Evolutionary conservation across 2,113 vertebrate genomes (phyloP).

Genomic region (Hemiprocne comata): DNA sequence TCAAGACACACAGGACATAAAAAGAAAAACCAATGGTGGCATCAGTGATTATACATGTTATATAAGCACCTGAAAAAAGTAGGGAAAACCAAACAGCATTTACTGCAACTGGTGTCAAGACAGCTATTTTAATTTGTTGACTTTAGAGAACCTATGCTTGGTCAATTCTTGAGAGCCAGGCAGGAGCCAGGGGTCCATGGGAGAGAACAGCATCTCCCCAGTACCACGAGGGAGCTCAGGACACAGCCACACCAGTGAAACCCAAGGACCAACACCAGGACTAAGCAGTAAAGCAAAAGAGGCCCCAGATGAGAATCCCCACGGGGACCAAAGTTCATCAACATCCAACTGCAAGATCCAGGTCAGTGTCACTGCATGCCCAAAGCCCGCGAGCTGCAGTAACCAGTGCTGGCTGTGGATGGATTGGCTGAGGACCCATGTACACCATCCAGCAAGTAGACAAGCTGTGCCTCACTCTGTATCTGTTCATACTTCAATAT

Average conservation of each 20-base stretch:
- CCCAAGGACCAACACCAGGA: background rate
- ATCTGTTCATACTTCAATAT: background rate
- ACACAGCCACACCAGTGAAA: background rate
- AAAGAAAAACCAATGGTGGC: background rate
- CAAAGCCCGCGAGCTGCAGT: rapidly evolving
- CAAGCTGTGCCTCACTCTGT: rapidly evolving
- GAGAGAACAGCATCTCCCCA: background rate
- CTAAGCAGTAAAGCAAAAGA: background rate
- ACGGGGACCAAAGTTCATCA: rapidly evolving
- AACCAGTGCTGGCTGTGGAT: background rate
- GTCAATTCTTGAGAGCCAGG: background rate
- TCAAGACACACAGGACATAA: background rate
- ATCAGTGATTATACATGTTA: background rate
- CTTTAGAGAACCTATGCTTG: background rate
- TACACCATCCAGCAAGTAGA: background rate
- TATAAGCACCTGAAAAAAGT: background rate
- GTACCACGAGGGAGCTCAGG: background rate
- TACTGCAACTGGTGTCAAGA: background rate
- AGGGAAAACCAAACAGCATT: background rate
- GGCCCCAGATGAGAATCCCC: background rate
- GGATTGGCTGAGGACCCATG: background rate
- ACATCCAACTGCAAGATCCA: background rate
- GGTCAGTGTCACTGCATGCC: background rate
- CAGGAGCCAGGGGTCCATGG: background rate
- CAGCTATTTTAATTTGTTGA: background rate